A percentile compares a stretch with the other conserved stretches of the same genome.
These are phyloP conservation scores for Parauchenoglanis ngamensis DNA, from an alignment of 2,797 vertebrate species.

Conservation along the genomic window DNA sequence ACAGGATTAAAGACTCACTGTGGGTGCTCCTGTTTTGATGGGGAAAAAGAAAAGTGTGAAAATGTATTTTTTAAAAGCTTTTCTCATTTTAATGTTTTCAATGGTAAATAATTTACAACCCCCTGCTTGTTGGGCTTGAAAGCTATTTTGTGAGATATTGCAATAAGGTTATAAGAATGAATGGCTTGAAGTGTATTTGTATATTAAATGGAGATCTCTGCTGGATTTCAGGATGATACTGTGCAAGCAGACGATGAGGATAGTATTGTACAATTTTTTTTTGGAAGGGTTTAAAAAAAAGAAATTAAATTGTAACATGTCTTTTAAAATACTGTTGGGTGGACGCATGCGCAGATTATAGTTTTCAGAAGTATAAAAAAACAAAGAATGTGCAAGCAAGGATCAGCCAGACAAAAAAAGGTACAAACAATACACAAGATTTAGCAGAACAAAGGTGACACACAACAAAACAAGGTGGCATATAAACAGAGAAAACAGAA, in stretches of 20 bases:
- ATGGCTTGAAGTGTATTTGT: background rate
- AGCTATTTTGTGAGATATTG: background rate
- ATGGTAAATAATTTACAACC: background rate
- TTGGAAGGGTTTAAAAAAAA: background rate
- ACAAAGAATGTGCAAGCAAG: background rate
- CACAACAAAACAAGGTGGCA: background rate
- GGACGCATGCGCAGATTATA: background rate
- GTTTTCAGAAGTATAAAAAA: no score
- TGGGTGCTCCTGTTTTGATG: background rate
- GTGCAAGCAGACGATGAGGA: background rate
- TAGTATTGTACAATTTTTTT: background rate
- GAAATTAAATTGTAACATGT: background rate
- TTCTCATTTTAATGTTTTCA: slow-evolving; percentile 2
- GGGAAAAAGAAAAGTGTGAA: background rate
- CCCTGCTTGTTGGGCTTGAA: slow-evolving; percentile 9
- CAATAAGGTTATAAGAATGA: background rate
- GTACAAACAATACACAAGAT: background rate
- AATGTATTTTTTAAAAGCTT: background rate
- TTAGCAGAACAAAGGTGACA: background rate
- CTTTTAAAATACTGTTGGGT: background rate
- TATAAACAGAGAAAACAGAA: background rate
- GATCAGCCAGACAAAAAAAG: background rate
- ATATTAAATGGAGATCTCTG: background rate
- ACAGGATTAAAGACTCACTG: slow-evolving; percentile 11
- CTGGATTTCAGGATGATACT: background rate